A percentile compares a stretch with the other conserved stretches of the same genome.
Conservation (phyloP, 53 echinoderm and acorn worm species). For the Echinometra lucunter region DNA sequence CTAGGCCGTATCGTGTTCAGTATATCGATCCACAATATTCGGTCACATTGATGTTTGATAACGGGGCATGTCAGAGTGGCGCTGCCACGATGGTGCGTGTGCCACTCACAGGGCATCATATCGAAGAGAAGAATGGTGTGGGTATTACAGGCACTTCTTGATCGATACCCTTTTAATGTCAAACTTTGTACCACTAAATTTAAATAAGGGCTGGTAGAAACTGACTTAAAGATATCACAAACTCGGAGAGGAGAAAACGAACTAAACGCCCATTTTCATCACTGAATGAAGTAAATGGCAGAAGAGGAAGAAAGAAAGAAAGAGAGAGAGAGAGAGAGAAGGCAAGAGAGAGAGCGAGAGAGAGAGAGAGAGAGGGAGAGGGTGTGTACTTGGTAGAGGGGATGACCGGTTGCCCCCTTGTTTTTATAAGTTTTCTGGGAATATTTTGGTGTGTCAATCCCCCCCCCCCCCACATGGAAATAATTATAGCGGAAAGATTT, state of each 20-base stretch:
- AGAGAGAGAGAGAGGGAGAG: not conserved
- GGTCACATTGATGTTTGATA: slow-evolving; percentile 43
- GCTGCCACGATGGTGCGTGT: not conserved
- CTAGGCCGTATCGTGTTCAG: slow-evolving; percentile 9
- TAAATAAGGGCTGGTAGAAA: no score
- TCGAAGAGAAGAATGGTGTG: not conserved
- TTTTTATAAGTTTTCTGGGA: no score
- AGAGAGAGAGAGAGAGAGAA: not conserved
- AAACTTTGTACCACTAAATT: no score
- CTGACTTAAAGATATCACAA: no score
- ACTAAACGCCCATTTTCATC: not conserved
- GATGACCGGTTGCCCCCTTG: no score
- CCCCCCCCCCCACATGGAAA: no score
- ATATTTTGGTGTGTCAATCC: not conserved
- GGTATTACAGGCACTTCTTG: not conserved
- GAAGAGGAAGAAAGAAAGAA: not conserved
- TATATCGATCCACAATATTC: slow-evolving; percentile 41
- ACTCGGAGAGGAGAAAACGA: not conserved
- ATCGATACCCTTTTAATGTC: no score
- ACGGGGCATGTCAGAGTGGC: not conserved
- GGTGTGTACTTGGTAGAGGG: not conserved
- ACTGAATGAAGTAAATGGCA: no score
- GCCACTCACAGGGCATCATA: not conserved
- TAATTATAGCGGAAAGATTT: not conserved
- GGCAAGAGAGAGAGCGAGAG: not conserved